Evolutionary conservation across 2,113 vertebrate genomes (phyloP), one percentile per base, ranked within the genome.

Genomic region (Gobiocypris rarus): DNA sequence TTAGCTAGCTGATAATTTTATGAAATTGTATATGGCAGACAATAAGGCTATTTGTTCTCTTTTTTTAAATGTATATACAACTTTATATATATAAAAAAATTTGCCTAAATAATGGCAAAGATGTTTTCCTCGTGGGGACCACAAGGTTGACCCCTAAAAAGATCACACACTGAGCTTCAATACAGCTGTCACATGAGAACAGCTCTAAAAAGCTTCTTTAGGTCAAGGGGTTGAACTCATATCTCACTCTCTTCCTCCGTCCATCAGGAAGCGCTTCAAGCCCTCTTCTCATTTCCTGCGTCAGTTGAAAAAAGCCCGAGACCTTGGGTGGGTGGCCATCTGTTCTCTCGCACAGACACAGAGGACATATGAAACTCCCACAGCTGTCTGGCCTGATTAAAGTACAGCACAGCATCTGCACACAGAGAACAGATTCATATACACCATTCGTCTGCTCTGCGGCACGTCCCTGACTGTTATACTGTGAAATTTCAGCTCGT

Each of bases 351-450:
- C 59, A 65, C 59, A 80, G 41, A 80, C 61, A 67, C 59, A 8
- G 45, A 80, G 43, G 78, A 80, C 61, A 80, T 17, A 50, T n/a
- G 61, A 80, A 80, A 48, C 78, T 67, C 78, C 45, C 43, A 67
- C 58, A 67, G 41, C 61, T 80, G 78, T 80, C 78, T 50, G 59
- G 26, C 59, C 78, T 80, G 22, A 80, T 80, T 80, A 80, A 67
- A 80, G 41, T 67, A 80, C 77, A 80, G 41, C 77, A 63, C 43
- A 67, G 77, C 77, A 80, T 80, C 77, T 80, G 77, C 59, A 80
- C 61, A 65, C 58, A 67, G 9, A 50, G 61, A 67, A 67, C 61
- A 67, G 78, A 48, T 80, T 67, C 78, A 80, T 80, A 11, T 19
- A 80, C 26, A 67, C 24, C 59, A 65, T 67, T 65, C 14, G 38